Conservation (phyloP, 2,888 invertebrate genomes). For the Spicauda simplicius region DNA sequence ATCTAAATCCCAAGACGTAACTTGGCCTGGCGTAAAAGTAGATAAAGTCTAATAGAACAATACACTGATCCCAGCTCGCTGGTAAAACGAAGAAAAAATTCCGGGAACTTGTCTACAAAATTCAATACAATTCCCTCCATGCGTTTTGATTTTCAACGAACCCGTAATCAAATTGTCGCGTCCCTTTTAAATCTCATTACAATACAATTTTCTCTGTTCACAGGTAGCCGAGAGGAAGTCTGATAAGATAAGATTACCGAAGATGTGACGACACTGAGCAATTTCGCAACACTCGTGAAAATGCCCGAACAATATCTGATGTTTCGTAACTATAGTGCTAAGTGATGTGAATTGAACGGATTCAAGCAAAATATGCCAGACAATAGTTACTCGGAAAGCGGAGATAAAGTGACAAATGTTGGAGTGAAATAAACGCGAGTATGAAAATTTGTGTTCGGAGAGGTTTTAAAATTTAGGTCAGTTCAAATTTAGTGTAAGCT, state of each 20-base stretch:
- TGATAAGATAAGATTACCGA: slow-evolving; percentile 56
- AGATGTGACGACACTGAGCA: slow-evolving; percentile 42
- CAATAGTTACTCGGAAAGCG: slow-evolving; percentile 4
- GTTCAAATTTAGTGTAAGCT: slow-evolving; percentile 24
- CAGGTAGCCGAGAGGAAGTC: slow-evolving; percentile 51
- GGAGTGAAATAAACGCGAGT: slow-evolving; percentile 7
- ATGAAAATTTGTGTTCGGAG: slow-evolving; percentile 13
- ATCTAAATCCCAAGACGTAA: background rate
- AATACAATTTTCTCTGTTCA: slow-evolving; percentile 53
- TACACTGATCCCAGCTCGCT: background rate
- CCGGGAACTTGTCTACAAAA: slow-evolving; percentile 10
- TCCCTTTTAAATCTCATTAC: slow-evolving; percentile 43
- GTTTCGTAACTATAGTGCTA: slow-evolving; percentile 5
- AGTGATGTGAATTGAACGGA: slow-evolving; percentile 11
- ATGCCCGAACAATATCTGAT: slow-evolving; percentile 7
- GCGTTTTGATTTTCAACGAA: slow-evolving; percentile 31
- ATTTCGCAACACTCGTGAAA: slow-evolving; percentile 14
- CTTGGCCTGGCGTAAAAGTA: slow-evolving; percentile 2
- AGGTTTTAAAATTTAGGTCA: slow-evolving; percentile 27
- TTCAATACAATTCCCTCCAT: slow-evolving; percentile 11
- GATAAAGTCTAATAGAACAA: slow-evolving; percentile 4
- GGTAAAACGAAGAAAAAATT: background rate
- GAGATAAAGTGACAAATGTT: slow-evolving; percentile 20
- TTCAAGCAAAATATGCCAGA: slow-evolving; percentile 19
- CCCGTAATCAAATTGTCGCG: slow-evolving; percentile 37